phyloP scores from a whole-genome alignment of 2,797 vertebrate genomes.

The Cygnus olor region DNA sequence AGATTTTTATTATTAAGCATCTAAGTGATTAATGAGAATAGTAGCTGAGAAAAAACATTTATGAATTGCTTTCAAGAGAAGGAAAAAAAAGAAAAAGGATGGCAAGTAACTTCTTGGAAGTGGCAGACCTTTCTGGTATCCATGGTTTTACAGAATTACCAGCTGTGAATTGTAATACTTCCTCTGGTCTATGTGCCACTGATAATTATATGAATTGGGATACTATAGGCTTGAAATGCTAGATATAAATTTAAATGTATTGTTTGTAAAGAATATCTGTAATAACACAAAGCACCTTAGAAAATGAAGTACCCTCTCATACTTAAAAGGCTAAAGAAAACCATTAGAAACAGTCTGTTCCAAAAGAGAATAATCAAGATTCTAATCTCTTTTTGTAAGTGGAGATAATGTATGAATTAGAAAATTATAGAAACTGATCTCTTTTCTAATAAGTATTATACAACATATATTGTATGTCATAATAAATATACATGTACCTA shows the following conservation, averaged over 20 bases:
- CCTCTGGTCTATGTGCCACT: background rate
- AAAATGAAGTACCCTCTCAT: background rate
- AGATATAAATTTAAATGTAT: background rate
- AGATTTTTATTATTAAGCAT: slow-evolving; percentile 42
- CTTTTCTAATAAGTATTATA: background rate
- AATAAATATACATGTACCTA: background rate
- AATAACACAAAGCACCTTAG: background rate
- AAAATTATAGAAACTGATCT: background rate
- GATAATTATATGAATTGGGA: background rate
- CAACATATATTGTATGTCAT: accelerated
- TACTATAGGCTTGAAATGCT: background rate
- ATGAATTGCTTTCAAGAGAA: slow-evolving; percentile 8
- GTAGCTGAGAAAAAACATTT: background rate
- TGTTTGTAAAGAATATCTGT: background rate
- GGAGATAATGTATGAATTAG: background rate
- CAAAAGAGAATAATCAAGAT: background rate
- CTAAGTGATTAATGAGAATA: slow-evolving; percentile 28
- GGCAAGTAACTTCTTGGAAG: background rate
- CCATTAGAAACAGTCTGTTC: background rate
- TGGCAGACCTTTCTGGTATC: background rate
- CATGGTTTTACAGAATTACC: background rate
- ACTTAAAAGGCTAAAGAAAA: background rate
- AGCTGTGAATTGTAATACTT: background rate
- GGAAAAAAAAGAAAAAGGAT: background rate
- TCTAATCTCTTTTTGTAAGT: background rate